These are phyloP conservation scores for Nycteola revayana DNA, from an alignment of 2,888 invertebrate species.

Conservation along the genomic window DNA sequence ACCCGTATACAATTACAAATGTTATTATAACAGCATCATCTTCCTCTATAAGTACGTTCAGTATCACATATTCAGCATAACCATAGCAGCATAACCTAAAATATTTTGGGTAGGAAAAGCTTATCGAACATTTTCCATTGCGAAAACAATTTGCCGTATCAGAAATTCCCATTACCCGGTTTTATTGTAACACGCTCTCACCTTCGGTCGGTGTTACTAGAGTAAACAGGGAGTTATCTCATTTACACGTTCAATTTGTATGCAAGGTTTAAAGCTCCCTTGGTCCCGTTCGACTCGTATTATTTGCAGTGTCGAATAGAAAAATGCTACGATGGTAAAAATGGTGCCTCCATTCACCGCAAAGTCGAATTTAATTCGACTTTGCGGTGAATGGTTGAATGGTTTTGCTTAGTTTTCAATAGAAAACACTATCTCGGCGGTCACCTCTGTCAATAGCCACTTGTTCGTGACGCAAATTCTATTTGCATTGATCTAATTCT, in stretches of 20 bases:
- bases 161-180: conserved; percentile 52
- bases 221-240: conserved; percentile 57
- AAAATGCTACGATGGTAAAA: conserved; percentile 26
- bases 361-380: conserved; percentile 44
- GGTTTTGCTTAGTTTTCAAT: no score
- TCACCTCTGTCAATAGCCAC: conserved; percentile 29
- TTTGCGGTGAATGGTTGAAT: conserved; percentile 34
- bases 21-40: no score
- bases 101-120: conserved; percentile 30
- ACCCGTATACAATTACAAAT: no score
- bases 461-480: conserved; percentile 33
- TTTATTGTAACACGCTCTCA: conserved; percentile 43
- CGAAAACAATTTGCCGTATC: conserved; percentile 53
- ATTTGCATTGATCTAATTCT: conserved; percentile 36
- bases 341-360: conserved; percentile 12
- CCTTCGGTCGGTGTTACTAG: conserved; percentile 12
- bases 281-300: conserved; percentile 37
- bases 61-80: no score
- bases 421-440: conserved; percentile 29
- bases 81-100: conserved; percentile 5
- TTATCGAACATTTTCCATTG: conserved; percentile 29
- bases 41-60: no score
- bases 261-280: conserved; percentile 68
- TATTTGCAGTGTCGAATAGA: conserved; percentile 34
- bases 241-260: conserved; percentile 76